Evolutionary conservation across 2,888 invertebrate species (phyloP).

Genomic region (Melanophora roralis): DNA sequence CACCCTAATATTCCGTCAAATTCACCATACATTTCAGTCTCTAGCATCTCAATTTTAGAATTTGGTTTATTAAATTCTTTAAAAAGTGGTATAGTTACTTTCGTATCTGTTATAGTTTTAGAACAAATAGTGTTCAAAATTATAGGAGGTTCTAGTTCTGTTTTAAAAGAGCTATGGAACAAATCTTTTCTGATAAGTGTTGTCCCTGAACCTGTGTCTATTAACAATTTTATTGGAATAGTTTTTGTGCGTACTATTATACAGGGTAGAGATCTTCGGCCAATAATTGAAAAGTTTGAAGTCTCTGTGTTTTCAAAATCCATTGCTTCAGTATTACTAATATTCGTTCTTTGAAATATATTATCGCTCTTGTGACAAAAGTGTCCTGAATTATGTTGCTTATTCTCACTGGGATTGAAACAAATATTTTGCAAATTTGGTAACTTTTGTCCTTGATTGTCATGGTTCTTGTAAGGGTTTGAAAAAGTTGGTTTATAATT

Average conservation of each 20-base stretch:
- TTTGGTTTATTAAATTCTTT: constrained; percentile 9
- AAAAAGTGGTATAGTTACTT: constrained; percentile 19
- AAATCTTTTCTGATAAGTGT: constrained; percentile 19
- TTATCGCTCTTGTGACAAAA: not conserved
- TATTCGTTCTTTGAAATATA: not conserved
- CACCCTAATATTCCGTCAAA: constrained; percentile 50
- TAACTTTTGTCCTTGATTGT: no score
- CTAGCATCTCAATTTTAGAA: constrained; percentile 20
- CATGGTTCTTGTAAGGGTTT: no score
- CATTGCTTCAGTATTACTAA: not conserved
- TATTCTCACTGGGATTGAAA: no score
- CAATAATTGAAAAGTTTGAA: constrained; percentile 23
- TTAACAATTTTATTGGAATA: constrained; percentile 23
- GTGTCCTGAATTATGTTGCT: no score
- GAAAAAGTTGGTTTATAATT: no score
- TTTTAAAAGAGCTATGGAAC: constrained; percentile 8
- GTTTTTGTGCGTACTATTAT: constrained; percentile 32
- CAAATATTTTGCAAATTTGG: no score
- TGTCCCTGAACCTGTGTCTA: constrained; percentile 31
- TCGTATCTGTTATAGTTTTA: not conserved
- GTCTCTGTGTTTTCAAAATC: constrained; percentile 21
- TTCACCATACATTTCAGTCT: constrained; percentile 11
- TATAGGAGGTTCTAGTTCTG: constrained; percentile 15
- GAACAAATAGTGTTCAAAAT: constrained; percentile 28
- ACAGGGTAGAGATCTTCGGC: constrained; percentile 29